phyloP scores from a whole-genome alignment of 2,888 invertebrate species.

The Cosmorhoe ocellata region DNA sequence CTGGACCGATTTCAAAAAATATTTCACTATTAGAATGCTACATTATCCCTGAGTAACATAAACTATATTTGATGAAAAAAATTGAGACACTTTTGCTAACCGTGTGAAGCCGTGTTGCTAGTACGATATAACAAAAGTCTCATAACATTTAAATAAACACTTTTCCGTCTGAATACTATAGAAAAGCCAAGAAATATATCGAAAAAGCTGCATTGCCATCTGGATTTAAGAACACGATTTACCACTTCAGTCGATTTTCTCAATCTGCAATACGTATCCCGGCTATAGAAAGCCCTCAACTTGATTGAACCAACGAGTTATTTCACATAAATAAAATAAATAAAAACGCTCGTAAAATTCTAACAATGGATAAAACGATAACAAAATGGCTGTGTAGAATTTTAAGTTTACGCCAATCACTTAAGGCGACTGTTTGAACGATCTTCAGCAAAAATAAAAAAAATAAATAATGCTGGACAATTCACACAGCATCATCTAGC shows the following conservation, averaged over 20 bases:
- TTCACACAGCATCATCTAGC: no score
- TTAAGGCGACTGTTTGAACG: no score
- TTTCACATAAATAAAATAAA: conserved; percentile 11
- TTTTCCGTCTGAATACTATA: no score
- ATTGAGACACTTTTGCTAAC: no score
- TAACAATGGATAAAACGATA: conserved; percentile 10
- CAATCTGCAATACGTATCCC: background rate
- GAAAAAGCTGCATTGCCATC: background rate
- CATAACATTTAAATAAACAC: no score
- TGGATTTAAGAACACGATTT: background rate
- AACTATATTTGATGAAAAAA: no score
- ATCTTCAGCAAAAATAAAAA: background rate
- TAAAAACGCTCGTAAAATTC: conserved; percentile 7
- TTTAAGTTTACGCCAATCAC: background rate
- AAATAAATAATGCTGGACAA: no score
- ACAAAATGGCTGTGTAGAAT: conserved; percentile 9
- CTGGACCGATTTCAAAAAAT: no score
- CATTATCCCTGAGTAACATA: no score
- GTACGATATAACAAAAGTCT: no score
- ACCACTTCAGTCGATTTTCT: background rate
- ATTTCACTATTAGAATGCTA: no score
- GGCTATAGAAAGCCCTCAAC: background rate
- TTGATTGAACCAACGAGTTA: conserved; percentile 6
- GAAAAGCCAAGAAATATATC: background rate
- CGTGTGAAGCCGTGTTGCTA: no score